Evolutionary conservation across 2,797 vertebrate genomes (phyloP).

Genomic region (Mus spretus): DNA sequence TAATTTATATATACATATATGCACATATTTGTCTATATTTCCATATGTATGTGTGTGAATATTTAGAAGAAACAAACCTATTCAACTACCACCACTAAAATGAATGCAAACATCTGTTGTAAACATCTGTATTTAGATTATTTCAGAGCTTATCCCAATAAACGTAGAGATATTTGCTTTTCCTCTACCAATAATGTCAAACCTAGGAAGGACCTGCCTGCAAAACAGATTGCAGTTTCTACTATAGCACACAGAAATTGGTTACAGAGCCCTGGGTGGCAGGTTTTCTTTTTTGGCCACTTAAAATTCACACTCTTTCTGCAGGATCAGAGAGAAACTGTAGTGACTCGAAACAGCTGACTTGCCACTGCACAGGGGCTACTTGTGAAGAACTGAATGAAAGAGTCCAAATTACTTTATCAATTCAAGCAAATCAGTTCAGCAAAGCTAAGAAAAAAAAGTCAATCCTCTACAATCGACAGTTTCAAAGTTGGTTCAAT

Average conservation of each 20-base stretch:
- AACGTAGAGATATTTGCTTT: conserved; percentile 43
- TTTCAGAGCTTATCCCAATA: conserved; percentile 60
- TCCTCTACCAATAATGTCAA: conserved; percentile 21
- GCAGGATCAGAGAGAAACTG: not conserved
- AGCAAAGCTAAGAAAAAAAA: conserved; percentile 28
- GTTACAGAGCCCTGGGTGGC: not conserved
- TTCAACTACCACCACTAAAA: conserved; percentile 52
- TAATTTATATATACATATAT: not conserved
- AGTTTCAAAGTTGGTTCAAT: not conserved
- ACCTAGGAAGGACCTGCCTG: not conserved
- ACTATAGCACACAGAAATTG: conserved; percentile 22
- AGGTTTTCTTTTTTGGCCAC: conserved; percentile 45
- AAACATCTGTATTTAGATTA: conserved; percentile 53
- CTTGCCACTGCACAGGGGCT: not conserved
- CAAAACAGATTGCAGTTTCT: conserved; percentile 1
- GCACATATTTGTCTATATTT: not conserved
- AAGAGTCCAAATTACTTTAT: conserved; percentile 49
- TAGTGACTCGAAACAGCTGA: not conserved
- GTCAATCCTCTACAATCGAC: not conserved
- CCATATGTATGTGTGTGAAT: not conserved
- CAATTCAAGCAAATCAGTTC: not conserved
- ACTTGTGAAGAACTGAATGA: conserved; percentile 30
- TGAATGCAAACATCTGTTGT: conserved; percentile 40
- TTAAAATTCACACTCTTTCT: conserved; percentile 35
- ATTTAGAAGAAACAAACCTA: conserved; percentile 29